phyloP scores from a whole-genome alignment of 2,113 vertebrate genomes.

The Glaucidium brasilianum region DNA sequence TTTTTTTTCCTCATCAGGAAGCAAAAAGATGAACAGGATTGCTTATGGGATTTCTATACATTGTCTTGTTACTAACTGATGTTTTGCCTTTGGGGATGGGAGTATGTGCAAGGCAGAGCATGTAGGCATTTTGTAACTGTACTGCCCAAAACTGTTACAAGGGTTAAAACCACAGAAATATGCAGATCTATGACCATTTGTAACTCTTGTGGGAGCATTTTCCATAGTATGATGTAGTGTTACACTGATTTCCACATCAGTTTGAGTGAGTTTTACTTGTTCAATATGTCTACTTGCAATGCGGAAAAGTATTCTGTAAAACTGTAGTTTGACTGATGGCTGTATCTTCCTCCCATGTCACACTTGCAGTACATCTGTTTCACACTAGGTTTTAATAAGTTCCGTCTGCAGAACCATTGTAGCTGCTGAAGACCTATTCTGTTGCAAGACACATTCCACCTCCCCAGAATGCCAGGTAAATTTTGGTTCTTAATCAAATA shows the following conservation, averaged over 20 bases:
- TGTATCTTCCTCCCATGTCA: not conserved
- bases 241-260: not conserved
- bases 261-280: not conserved
- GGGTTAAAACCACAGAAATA: not conserved
- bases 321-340: not conserved
- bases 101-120: not conserved
- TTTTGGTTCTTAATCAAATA: not conserved
- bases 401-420: not conserved
- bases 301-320: not conserved
- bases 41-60: not conserved
- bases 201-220: not conserved
- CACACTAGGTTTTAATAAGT: not conserved
- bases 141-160: not conserved
- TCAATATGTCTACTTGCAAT: not conserved
- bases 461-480: fast-evolving
- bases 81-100: not conserved
- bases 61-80: not conserved
- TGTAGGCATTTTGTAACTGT: not conserved
- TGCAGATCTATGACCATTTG: not conserved
- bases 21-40: not conserved
- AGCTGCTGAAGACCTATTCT: not conserved
- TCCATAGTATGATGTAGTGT: not conserved
- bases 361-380: not conserved
- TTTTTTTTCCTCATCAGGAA: not conserved
- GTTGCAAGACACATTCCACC: not conserved